These are phyloP conservation scores for Aplodontia rufa DNA, from an alignment of 2,113 vertebrate species.

Conservation along the genomic window DNA sequence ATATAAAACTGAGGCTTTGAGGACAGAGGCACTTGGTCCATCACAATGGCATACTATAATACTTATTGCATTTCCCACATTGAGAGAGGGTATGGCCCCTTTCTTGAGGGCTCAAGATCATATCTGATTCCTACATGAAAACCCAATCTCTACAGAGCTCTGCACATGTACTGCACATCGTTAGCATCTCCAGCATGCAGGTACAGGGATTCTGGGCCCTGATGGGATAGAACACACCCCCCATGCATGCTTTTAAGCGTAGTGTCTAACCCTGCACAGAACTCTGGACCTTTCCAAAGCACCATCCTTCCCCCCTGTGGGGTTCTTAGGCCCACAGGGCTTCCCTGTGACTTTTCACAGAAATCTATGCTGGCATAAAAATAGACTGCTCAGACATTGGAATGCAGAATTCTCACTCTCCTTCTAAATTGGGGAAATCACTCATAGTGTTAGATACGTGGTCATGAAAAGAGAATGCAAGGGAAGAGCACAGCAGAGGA, in stretches of 20 bases:
- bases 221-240: background rate
- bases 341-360: constrained; percentile 76
- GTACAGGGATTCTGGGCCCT: background rate
- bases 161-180: background rate
- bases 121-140: constrained; percentile 51
- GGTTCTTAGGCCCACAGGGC: constrained; percentile 34
- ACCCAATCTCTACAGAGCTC: background rate
- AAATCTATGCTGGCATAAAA: constrained; percentile 77
- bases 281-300: constrained; percentile 44
- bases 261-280: background rate
- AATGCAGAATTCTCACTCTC: constrained; percentile 78
- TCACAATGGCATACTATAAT: background rate
- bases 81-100: background rate
- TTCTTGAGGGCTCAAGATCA: background rate
- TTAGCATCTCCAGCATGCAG: background rate
- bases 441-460: constrained; percentile 73
- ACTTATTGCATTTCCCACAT: background rate
- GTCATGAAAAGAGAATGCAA: constrained; percentile 63
- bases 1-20: constrained; percentile 20
- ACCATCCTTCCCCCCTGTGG: constrained; percentile 10
- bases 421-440: constrained; percentile 77
- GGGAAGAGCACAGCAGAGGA: background rate
- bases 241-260: background rate
- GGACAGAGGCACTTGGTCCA: background rate
- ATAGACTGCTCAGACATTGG: constrained; percentile 75